Percentiles rank a stretch among this genome's conserved stretches.
Conservation (phyloP, 2,888 invertebrate species). For the Dynastes grantii region DNA sequence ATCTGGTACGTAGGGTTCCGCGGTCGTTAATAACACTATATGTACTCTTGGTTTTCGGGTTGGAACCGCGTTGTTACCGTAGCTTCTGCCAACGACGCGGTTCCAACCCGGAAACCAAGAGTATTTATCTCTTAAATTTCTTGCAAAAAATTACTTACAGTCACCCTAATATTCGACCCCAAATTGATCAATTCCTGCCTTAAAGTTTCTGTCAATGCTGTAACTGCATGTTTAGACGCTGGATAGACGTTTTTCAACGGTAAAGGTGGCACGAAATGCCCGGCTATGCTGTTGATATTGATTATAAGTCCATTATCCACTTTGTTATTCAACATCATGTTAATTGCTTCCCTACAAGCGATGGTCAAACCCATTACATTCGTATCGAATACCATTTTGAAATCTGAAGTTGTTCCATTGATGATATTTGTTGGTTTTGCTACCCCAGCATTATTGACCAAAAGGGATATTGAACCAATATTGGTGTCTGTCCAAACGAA, state of each 20-base stretch:
- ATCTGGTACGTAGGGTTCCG: too few relatives aligned
- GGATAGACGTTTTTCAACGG: slow-evolving; percentile 51
- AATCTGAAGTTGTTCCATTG: slow-evolving; percentile 40
- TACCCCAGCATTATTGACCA: slow-evolving; percentile 54
- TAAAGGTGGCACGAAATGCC: slow-evolving; percentile 49
- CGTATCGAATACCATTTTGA: slow-evolving; percentile 47
- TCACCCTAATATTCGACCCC: slow-evolving; percentile 46
- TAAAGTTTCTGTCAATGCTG: slow-evolving; percentile 49
- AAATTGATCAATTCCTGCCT: slow-evolving; percentile 46
- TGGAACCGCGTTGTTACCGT: too few relatives aligned
- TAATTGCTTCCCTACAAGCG: slow-evolving; percentile 47
- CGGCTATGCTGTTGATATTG: slow-evolving; percentile 49
- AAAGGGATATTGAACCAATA: slow-evolving; percentile 52
- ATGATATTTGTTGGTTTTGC: slow-evolving; percentile 45
- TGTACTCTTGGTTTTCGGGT: too few relatives aligned
- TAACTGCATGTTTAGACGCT: slow-evolving; percentile 50
- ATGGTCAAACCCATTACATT: slow-evolving; percentile 49
- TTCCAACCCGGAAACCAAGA: too few relatives aligned
- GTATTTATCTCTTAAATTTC: too few relatives aligned
- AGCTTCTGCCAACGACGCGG: too few relatives aligned
- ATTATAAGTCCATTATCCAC: slow-evolving; percentile 42
- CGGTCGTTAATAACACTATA: too few relatives aligned
- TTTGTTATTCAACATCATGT: slow-evolving; percentile 40
- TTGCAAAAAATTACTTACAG: slow-evolving; percentile 27
- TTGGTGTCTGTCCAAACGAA: slow-evolving; percentile 52